Evolutionary conservation across 1,140 invertebrate genomes (phyloP).

Genomic region (Drosophila rhopaloa): DNA sequence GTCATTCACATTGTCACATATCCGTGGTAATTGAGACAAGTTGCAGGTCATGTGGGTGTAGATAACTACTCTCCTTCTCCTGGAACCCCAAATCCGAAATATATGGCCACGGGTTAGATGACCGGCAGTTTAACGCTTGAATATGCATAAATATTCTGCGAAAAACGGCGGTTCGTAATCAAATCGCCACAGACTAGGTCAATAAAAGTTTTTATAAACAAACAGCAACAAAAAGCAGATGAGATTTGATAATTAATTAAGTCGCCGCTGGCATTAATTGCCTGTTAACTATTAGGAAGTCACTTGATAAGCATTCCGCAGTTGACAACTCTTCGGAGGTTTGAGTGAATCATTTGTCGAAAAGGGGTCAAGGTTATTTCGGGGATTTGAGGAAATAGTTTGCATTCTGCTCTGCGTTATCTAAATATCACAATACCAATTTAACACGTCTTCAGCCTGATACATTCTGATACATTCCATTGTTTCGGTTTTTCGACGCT

Average conservation of each 20-base stretch:
- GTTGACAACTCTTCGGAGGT: slow-evolving; percentile 30
- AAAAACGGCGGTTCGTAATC: slow-evolving; percentile 13
- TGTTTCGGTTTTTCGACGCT: slow-evolving; percentile 6
- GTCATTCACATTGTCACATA: slow-evolving; percentile 42
- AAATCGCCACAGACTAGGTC: slow-evolving; percentile 43
- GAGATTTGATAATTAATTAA: slow-evolving; percentile 31
- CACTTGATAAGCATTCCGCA: slow-evolving; percentile 35
- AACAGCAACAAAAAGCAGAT: slow-evolving; percentile 19
- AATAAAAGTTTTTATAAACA: slow-evolving; percentile 35
- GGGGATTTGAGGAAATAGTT: slow-evolving; percentile 30
- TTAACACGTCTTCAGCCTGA: slow-evolving; percentile 31
- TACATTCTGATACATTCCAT: slow-evolving; percentile 19
- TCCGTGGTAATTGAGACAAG: slow-evolving; percentile 47
- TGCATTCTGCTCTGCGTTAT: neutral
- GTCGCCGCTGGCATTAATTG: slow-evolving; percentile 39
- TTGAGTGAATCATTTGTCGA: slow-evolving; percentile 18
- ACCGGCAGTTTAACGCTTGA: slow-evolving; percentile 16
- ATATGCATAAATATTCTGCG: slow-evolving; percentile 27
- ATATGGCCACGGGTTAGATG: slow-evolving; percentile 23
- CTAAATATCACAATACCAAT: slow-evolving; percentile 1
- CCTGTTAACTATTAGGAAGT: slow-evolving; percentile 44
- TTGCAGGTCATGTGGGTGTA: slow-evolving; percentile 21
- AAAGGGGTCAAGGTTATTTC: slow-evolving; percentile 37
- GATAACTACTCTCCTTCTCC: slow-evolving; percentile 1
- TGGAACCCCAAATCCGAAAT: neutral